A percentile compares a stretch with the other conserved stretches of the same genome.
Evolutionary conservation across 2,797 vertebrate species (phyloP).

Genomic region (Oceanodroma leucorhoa): DNA sequence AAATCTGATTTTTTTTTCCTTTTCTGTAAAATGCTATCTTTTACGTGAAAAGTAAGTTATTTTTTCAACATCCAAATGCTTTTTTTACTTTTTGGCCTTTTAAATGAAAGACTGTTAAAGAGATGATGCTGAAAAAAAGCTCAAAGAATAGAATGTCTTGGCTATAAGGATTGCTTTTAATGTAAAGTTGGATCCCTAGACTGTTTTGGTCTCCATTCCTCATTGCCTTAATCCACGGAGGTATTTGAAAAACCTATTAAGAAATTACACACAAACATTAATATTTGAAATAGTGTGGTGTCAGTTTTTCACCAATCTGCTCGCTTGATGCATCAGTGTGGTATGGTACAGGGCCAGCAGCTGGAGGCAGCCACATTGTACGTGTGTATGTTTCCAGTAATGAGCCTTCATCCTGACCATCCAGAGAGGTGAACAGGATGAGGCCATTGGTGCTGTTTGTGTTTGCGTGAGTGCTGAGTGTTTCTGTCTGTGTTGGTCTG

Average conservation of each 20-base stretch:
- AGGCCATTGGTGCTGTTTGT: background rate
- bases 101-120: background rate
- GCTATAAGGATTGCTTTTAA: background rate
- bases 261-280: background rate
- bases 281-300: background rate
- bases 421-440: background rate
- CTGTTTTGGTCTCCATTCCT: background rate
- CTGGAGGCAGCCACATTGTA: background rate
- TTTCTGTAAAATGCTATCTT: background rate
- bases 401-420: background rate
- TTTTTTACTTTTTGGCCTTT: background rate
- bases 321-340: background rate
- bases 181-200: background rate
- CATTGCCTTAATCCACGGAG: background rate
- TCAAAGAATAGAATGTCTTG: background rate
- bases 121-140: background rate
- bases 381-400: no score
- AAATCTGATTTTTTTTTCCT: background rate
- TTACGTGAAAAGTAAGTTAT: background rate
- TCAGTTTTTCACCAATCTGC: background rate
- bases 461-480: background rate
- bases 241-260: background rate
- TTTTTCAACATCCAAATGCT: background rate
- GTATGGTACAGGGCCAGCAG: background rate
- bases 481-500: background rate